Evolutionary conservation across 2,888 invertebrate species (phyloP), one percentile per base, ranked within the genome.

Genomic region (Tineola bisselliella): DNA sequence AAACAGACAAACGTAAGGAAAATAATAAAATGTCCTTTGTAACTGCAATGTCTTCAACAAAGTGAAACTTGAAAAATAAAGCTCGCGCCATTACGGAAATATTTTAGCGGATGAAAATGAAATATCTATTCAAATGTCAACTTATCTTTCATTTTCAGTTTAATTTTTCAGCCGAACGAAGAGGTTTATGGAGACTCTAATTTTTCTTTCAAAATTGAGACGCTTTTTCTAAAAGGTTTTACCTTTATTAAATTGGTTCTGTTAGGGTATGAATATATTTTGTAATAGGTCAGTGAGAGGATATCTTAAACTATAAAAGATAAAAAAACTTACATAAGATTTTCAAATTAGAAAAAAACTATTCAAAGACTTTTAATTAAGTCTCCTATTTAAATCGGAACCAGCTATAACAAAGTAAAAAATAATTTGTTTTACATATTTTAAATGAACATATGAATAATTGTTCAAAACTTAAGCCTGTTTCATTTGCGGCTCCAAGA

Each of bases 41-140:
- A 13, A 13, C 17, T 13, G 15, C 13, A 17, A 6, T 15, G 5
- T 48, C 48, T 48, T 48, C 15, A 48, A 10, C 48, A 15, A 48
- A 17, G 3, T 48, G 17, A 48, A 48, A 48, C 15, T 48, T 48
- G 15, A 17, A 17, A 48, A 48, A 48, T 48, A 13, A 48, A 48
- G 48, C 48, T 13, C 6, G 48, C 13, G 15, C 48, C 48, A 48
- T 48, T 48, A 48, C 48, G 48, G 48, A 48, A 48, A 48, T 48
- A 48, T 48, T 48, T 48, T 13, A 48, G 48, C 13, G 48, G 17
- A 48, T 48, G 48, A 17, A 48, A 15, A 48, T 48, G 48, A 48
- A 48, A 17, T 48, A 48, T 48, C 48, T 17, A 48, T 48, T 48
- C 48, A 48, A 48, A 48, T 48, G 48, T 48, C 48, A 48, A 48